Evolutionary conservation across 2,797 vertebrate genomes (phyloP), one percentile per base, ranked within the genome.

Genomic region (Pseudomugil tenellus): DNA sequence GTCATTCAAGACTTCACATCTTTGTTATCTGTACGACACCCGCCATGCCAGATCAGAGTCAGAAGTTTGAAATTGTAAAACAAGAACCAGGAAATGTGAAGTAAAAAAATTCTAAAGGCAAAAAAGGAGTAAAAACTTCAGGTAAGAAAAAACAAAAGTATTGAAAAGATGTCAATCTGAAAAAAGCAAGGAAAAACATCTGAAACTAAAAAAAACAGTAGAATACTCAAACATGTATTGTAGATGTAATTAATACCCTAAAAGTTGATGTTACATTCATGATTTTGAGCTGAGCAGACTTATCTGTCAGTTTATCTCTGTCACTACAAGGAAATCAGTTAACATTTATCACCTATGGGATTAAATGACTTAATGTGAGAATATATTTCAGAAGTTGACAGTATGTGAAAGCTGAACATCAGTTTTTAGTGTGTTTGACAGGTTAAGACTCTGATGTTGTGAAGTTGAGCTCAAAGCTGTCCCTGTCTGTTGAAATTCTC

Each of bases 401-500:
- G 19, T 8, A 10, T 25, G 28, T 2, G 55, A 59, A 4, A 21
- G 55, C 48, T 64, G 59, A 54, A 56, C 54, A 53, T 46, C 35
- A 70, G 23, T 49, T 58, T 19, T 31, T 19, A 43, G 12, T 26
- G 14, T 41, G 32, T 62, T 53, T 39, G 21, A 69, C 43, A 21
- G 28, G 13, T 28, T 14, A 62, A 28, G 3, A 41, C 6, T 64
- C 54, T 31, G 19, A 41, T 51, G 12, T 54, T n/a, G 57, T 43
- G 9, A 35, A 37, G 48, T 37, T 37, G 3, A 53, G 56, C 25
- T 57, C 28, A 14, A 58, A 16, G 23, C 41, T 23, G 23, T 58
- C 14, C 34, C 32, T 28, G 63, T 58, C 17, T 29, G 4, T 56
- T 26, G 25, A 48, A 61, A 56, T 26, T 67, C 54, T 51, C 41